phyloP scores from a whole-genome alignment of 2,797 vertebrate species.

The Knipowitschia caucasica region DNA sequence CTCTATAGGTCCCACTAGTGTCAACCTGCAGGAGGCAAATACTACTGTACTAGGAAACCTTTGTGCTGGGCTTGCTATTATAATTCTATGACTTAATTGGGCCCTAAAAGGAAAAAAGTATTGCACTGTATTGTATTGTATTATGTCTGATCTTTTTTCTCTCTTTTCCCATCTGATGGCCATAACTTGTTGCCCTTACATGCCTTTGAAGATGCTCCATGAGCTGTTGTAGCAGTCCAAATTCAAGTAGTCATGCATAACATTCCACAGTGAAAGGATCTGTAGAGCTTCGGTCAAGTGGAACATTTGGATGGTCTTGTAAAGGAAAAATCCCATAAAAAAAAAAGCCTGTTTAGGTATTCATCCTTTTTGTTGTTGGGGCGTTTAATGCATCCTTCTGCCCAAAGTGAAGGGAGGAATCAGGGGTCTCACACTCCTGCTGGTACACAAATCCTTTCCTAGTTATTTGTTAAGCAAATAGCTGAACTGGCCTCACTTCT shows the following conservation, averaged over 20 bases:
- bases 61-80: not conserved
- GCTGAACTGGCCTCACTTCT: constrained; percentile 29
- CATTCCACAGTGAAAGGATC: constrained; percentile 62
- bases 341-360: no score
- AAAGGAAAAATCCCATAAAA: no score
- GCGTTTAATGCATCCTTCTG: constrained; percentile 41
- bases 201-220: constrained; percentile 9
- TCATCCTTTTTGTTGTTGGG: constrained; percentile 41
- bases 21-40: constrained; percentile 10
- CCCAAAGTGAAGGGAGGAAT: constrained; percentile 19
- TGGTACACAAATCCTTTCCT: constrained; percentile 34
- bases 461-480: constrained; percentile 76
- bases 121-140: not conserved
- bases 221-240: constrained; percentile 27
- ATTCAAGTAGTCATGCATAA: constrained; percentile 70
- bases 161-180: not conserved
- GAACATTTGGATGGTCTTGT: constrained; percentile 41
- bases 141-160: no score
- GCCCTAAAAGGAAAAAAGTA: no score
- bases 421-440: constrained; percentile 31
- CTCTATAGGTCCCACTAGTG: constrained; percentile 36
- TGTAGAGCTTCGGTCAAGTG: constrained; percentile 49
- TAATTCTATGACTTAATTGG: no score
- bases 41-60: not conserved
- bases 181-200: not conserved